Base-by-base conservation (phyloP, 2,113 vertebrate genomes). In the Morone saxatilis region DNA sequence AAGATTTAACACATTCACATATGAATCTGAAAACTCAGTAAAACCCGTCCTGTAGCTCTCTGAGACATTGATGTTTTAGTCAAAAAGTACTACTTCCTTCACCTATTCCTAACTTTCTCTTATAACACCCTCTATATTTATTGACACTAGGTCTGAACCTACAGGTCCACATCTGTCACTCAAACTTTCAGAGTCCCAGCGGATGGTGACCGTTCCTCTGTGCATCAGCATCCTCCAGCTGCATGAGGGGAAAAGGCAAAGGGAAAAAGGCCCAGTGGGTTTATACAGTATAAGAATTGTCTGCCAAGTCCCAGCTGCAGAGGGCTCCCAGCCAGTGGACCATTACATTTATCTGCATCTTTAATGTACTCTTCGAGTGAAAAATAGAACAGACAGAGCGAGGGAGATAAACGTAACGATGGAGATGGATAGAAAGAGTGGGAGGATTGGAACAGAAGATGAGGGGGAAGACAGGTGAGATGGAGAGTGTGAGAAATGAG, bases 311-410 rank as follows among this genome's bases (percentile, higher is more conserved):
- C 43, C 60, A n/a, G 75, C 78, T 84, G 76, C 63, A 22, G 60
- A 80, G 68, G 41, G 84, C 71, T 86, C 4, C 51, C 6, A 73
- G 86, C 75, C 78, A 79, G 82, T 4, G 62, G 63, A 88, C 74
- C 86, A 70, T 87, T 69, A 78, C 84, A 83, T 87, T 71, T 85
- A 80, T 84, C 84, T 87, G 71, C 68, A 88, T 85, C 76, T 71
- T 36, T 59, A 88, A 81, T 81, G 74, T 76, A 41, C 36, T 72
- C 50, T 31, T 75, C 63, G 61, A 70, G 71, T 71, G 70, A 84
- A 73, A 87, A 82, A 78, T 62, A 71, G 71, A 78, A 78, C 40
- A 78, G 63, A 80, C 56, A 53, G 40, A 54, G 79, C 0, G 19
- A 43, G 43, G 63, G 17, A 50, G 75, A 85, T 72, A 73, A 73